Evolutionary conservation across 1,140 invertebrate genomes (phyloP), one percentile per base, ranked within the genome.

Genomic region (Melanaphis sacchari): DNA sequence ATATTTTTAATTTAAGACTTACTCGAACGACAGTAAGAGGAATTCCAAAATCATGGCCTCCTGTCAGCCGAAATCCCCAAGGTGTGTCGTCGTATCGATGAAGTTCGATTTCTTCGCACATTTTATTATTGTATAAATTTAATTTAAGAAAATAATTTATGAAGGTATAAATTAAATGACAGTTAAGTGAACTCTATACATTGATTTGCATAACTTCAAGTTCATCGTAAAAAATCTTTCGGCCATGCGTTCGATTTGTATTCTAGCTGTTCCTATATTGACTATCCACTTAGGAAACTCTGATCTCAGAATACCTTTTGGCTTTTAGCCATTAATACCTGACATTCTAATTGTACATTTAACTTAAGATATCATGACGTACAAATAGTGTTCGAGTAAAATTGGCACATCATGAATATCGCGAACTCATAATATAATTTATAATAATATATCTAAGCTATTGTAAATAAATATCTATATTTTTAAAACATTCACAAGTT

Each of bases 51-150:
- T 98, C 98, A 94, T 96, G 96, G 24, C 98, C 98, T 89, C 98
- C 98, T 93, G 97, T 97, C 87, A 99, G 96, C 54, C 98, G 96
- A 95, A 99, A 99, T 91, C 98, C 98, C 98, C 98, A 99, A 93
- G 97, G 96, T 94, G 96, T 96, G 38, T 59, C 54, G 94, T 97
- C 96, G 94, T 94, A 88, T 36, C 94, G 92, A 36, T 94, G 93
- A 59, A 95, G 94, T 85, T 89, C 87, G 22, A 95, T 94, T 94
- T 94, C 94, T 85, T 94, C 94, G 91, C 94, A 94, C 94, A 95
- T 95, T 84, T 85, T 84, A 26, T 24, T 18, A 22, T 41, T 8
- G 6, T n/a, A 87, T 43, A 21, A 87, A 31, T 31, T 8, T 43
- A 49, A 49, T 21, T 66, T 66, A 4, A n/a, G 5, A 87, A 22